Evolutionary conservation across 2,888 invertebrate genomes (phyloP), one percentile per base, ranked within the genome.

Genomic region (Torymus aiolomorphi): DNA sequence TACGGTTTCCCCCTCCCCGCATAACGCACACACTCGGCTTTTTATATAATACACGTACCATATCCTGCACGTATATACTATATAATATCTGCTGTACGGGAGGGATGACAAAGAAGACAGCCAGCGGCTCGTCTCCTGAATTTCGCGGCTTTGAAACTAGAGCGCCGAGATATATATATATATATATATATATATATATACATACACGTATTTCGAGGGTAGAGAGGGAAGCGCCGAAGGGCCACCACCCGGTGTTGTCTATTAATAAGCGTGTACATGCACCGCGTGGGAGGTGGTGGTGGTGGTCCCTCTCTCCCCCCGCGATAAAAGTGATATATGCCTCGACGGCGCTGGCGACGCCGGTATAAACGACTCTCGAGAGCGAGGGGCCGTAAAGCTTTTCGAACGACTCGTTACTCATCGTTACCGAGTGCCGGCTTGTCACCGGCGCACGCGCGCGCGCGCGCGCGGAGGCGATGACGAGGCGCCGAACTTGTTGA

Each of bases 251-350:
- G 31, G 18, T 16, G 78, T 72, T 84, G 84, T 84, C 84, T 84
- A 84, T 86, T 85, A 86, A 86, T 85, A 86, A 85, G 84, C 82
- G 71, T 82, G 71, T 76, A 82, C 75, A 80, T 42, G 42, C 8
- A 42, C 76, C 82, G 82, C 59, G 42, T 16, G 16, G 1, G 20
- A 20, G 67, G 84, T 86, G 85, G 83, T 42, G 8, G 8, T 5
- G 5, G 42, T 42, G 42, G 42, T 42, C 42, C 8, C 42, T 42
- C 42, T 8, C 42, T 42, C 63, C 83, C 81, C 83, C 70, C 76
- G 82, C 85, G 86, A 86, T 87, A 86, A 86, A 85, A 83, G 82
- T 86, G 85, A 86, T 85, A 83, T 84, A 86, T 84, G 81, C 70
- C 76, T 24, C 12, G 59, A 73, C 71, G 57, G 42, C 31, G 70